These are phyloP conservation scores for Drosophila monieri DNA, from an alignment of 2,888 invertebrate genomes.

Conservation along the genomic window DNA sequence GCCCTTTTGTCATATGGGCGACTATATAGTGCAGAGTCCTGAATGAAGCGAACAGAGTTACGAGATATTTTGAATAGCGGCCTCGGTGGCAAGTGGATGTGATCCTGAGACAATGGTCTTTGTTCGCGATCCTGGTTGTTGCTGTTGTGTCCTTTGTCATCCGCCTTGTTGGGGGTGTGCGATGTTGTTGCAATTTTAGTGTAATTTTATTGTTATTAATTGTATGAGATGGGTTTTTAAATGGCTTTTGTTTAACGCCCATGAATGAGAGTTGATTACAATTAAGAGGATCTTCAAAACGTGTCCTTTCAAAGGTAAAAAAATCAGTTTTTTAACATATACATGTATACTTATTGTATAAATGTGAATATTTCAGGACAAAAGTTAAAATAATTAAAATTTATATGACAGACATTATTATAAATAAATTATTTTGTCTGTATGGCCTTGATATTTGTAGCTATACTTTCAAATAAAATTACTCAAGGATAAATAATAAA, in stretches of 20 bases:
- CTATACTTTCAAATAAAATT: background rate
- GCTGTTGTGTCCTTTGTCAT: conserved; percentile 39
- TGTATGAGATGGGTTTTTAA: conserved; percentile 69
- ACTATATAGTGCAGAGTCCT: conserved; percentile 52
- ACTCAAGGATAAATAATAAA: conserved; percentile 1
- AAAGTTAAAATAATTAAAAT: background rate
- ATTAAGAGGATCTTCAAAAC: conserved; percentile 6
- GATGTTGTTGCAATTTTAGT: conserved; percentile 73
- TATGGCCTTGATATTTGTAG: background rate
- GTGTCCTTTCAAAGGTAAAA: conserved; percentile 9
- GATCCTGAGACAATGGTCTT: conserved; percentile 57
- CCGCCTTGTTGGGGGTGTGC: conserved; percentile 53
- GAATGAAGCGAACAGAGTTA: conserved; percentile 61
- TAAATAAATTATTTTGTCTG: background rate
- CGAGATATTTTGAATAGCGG: conserved; percentile 75
- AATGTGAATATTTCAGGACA: background rate
- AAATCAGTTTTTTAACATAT: conserved; percentile 7
- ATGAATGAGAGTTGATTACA: conserved; percentile 20
- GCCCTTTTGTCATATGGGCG: conserved; percentile 55
- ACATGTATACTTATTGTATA: conserved; percentile 5
- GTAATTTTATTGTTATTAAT: conserved; percentile 78
- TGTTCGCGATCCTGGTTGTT: conserved; percentile 35
- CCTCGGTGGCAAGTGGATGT: conserved; percentile 44
- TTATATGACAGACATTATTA: no score
- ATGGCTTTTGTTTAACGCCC: conserved; percentile 44